Base-by-base conservation (phyloP, 2,888 invertebrate genomes). In the Drosophila paranaensis region DNA sequence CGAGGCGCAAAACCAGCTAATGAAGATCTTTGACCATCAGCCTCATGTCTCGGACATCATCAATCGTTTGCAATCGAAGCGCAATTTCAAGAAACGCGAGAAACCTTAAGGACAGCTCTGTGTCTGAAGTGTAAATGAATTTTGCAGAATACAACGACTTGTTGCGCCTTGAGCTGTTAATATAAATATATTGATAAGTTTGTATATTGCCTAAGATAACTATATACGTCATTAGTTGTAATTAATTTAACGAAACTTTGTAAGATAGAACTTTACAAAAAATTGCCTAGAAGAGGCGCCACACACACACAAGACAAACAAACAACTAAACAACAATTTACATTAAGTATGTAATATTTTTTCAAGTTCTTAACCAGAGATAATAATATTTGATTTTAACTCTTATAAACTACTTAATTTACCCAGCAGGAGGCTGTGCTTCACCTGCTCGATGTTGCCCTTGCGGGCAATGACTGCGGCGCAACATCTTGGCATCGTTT, bases 21-120 rank as follows among this genome's bases (percentile, higher is more conserved):
- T 97, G 92, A 96, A 97, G 90, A 96, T 98, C 72, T 97, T 98
- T 90, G 97, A 98, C 78, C 98, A 98, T 92, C 97, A 98, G 93
- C 95, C 95, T 60, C 96, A 97, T 83, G 97, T 98, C 43, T 95
- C 96, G 16, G 98, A 98, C 91, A 97, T 98, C 86, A 95, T 99
- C 66, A 96, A 95, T 88, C 95, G 98, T 82, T 97, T 98, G 93
- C 96, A 97, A 79, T 98, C 97, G 91, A 98, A 98, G 93, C 94
- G 98, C 75, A 97, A 97, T 90, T 97, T 97, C 91, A 97, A 98
- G 92, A 98, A 98, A 93, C 96, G 97, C 83, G 97, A 98, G 73
- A 96, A 96, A 69, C 77, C 91, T 54, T 93, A 92, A 84, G 51
- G 14, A 25, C 14, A 37, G 4, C 2, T 35, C 4, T 9, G 10